phyloP scores from a whole-genome alignment of 2,113 vertebrate genomes.

The Cervus canadensis region DNA sequence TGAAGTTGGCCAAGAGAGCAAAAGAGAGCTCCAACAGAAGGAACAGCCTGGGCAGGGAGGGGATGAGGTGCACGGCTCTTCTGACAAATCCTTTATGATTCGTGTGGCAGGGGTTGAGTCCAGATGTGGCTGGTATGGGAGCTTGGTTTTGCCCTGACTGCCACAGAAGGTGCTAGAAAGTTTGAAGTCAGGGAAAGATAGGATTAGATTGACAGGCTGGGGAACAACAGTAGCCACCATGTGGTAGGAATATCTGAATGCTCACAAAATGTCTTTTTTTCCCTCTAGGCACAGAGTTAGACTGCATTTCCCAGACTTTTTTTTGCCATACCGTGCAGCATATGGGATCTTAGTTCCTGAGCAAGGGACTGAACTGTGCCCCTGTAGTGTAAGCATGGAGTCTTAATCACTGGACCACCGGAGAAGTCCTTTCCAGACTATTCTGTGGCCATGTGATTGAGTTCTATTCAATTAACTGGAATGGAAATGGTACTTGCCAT shows the following conservation, averaged over 20 bases:
- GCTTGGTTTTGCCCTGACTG: not conserved
- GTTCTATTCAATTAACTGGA: not conserved
- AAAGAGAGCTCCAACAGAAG: not conserved
- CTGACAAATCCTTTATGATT: not conserved
- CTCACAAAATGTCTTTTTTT: not conserved
- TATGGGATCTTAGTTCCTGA: not conserved
- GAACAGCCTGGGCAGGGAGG: fast-evolving
- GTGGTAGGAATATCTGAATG: not conserved
- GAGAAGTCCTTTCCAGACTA: not conserved
- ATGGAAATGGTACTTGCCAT: not conserved
- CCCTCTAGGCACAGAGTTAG: not conserved
- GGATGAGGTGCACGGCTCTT: fast-evolving
- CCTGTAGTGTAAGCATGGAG: not conserved
- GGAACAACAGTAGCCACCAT: not conserved
- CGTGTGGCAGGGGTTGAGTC: not conserved
- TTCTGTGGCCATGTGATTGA: not conserved
- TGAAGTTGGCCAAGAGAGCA: not conserved
- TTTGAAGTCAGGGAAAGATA: not conserved
- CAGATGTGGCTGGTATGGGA: too few species aligned
- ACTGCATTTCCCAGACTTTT: not conserved
- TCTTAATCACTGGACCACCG: not conserved
- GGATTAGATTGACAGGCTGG: not conserved
- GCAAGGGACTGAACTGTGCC: not conserved
- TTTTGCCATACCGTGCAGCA: fast-evolving
- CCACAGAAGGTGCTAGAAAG: not conserved